Evolutionary conservation across 1,140 invertebrate genomes (phyloP).

Genomic region (Epicauta chinensis): DNA sequence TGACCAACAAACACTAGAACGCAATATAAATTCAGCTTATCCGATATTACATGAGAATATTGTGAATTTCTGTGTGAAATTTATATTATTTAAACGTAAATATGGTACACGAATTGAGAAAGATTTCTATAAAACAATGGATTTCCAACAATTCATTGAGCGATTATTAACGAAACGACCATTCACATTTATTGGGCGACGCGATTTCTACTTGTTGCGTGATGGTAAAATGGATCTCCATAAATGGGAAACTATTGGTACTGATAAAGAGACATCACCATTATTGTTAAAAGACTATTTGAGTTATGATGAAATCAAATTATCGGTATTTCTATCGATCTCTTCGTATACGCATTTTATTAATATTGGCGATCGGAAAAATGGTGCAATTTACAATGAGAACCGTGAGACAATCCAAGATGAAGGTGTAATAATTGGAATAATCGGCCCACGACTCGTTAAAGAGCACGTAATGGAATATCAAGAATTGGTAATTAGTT

Average conservation of each 20-base stretch:
- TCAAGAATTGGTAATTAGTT: slow-evolving; percentile 44
- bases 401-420: slow-evolving; percentile 22
- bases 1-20: slow-evolving; percentile 34
- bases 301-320: slow-evolving; percentile 34
- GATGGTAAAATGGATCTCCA: slow-evolving; percentile 43
- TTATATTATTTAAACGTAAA: slow-evolving; percentile 45
- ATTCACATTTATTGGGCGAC: slow-evolving; percentile 45
- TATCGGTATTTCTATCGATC: slow-evolving; percentile 31
- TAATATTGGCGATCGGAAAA: slow-evolving; percentile 29
- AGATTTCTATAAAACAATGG: slow-evolving; percentile 50
- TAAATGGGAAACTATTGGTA: slow-evolving; percentile 46
- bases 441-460: slow-evolving; percentile 45
- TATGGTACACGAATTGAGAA: slow-evolving; percentile 49
- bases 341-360: slow-evolving; percentile 31
- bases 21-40: slow-evolving; percentile 46
- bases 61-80: slow-evolving; percentile 42
- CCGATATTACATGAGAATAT: slow-evolving; percentile 46
- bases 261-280: slow-evolving; percentile 41
- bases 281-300: slow-evolving; percentile 31
- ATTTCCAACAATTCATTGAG: slow-evolving; percentile 49
- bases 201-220: slow-evolving; percentile 48
- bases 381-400: slow-evolving; percentile 17
- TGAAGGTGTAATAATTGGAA: slow-evolving; percentile 35
- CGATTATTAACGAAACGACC: slow-evolving; percentile 52
- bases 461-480: slow-evolving; percentile 45